Conservation (phyloP, 2,797 vertebrate species). For the Oreochromis mossambicus region DNA sequence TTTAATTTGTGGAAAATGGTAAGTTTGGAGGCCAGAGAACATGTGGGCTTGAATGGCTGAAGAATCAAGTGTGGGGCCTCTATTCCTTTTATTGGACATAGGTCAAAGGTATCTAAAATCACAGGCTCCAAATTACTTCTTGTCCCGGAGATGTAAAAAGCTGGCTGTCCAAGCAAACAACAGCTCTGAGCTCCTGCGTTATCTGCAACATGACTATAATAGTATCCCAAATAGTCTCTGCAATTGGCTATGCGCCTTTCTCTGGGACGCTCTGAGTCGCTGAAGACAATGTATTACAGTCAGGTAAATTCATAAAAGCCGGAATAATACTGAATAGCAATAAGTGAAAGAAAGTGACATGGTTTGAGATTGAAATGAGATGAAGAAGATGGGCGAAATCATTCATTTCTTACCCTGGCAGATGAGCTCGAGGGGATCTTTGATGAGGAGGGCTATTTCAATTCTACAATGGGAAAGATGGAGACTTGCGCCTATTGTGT, state of each 20-base stretch:
- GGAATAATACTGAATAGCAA: constrained; percentile 47
- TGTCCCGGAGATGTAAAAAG: constrained; percentile 7
- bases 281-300: constrained; percentile 37
- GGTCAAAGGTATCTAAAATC: background rate
- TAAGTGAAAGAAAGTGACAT: constrained; percentile 50
- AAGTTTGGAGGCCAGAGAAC: background rate
- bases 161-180: background rate
- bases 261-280: constrained; percentile 17
- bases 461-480: constrained; percentile 48
- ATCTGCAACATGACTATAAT: constrained; percentile 10
- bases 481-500: constrained; percentile 62
- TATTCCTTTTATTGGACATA: background rate
- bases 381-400: constrained; percentile 39
- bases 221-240: constrained; percentile 16
- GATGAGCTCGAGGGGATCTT: constrained; percentile 52
- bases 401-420: constrained; percentile 42
- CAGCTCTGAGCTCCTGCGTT: background rate
- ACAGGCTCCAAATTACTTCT: constrained; percentile 18
- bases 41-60: background rate
- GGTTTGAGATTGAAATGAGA: constrained; percentile 67
- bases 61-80: background rate
- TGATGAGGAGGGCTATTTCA: constrained; percentile 64
- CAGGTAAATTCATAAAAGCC: constrained; percentile 43
- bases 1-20: background rate
- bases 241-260: constrained; percentile 11